Percentiles rank a stretch among this genome's conserved stretches.
Conservation (phyloP, 1,140 invertebrate genomes). For the Pseudachorutes palmiensis region DNA sequence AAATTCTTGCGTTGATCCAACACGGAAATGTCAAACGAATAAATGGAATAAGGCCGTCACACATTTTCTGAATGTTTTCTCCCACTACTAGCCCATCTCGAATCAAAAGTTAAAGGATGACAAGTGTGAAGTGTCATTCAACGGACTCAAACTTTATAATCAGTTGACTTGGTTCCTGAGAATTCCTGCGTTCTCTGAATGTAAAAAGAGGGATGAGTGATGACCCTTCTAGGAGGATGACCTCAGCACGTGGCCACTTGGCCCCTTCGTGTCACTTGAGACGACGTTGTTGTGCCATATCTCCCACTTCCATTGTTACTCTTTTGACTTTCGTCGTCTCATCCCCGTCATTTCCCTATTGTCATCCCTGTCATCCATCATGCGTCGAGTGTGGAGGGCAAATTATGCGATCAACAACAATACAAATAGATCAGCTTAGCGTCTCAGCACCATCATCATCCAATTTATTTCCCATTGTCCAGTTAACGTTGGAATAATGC, state of each 20-base stretch:
- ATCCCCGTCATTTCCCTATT: not conserved
- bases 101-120: no score
- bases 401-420: conserved; percentile 1
- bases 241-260: conserved; percentile 6
- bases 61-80: no score
- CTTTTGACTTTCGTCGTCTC: conserved; percentile 10
- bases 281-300: not conserved
- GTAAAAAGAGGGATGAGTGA: not conserved
- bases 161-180: no score
- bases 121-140: no score
- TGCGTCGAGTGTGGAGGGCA: not conserved
- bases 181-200: no score
- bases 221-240: not conserved
- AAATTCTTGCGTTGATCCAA: no score
- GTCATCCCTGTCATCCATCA: not conserved
- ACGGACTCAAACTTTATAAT: no score
- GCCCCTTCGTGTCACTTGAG: not conserved
- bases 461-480: not conserved
- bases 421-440: not conserved
- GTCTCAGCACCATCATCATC: not conserved
- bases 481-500: not conserved
- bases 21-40: no score
- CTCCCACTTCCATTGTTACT: not conserved
- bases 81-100: no score
- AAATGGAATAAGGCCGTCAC: no score